Evolutionary conservation across 1,140 invertebrate species (phyloP).

Genomic region (Phymorhynchus buccinoides): DNA sequence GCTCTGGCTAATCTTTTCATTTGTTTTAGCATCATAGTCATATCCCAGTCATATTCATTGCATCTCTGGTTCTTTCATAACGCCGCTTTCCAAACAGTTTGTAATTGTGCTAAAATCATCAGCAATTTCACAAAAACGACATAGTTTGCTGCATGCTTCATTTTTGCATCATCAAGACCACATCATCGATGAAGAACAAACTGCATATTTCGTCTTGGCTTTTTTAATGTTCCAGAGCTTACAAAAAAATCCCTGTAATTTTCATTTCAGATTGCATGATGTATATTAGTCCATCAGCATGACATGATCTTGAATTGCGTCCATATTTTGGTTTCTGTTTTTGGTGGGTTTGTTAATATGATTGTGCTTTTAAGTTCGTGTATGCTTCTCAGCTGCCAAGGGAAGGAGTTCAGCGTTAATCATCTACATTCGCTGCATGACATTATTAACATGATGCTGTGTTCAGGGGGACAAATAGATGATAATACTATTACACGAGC

Average conservation of each 20-base stretch:
- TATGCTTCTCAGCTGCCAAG: not conserved
- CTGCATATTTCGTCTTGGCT: not conserved
- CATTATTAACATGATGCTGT: not conserved
- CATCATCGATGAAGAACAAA: not conserved
- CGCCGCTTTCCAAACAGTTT: no score
- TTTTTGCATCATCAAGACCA: not conserved
- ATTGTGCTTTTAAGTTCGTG: not conserved
- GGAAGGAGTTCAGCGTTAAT: not conserved
- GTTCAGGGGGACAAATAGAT: not conserved
- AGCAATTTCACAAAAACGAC: not conserved
- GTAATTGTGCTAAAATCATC: not conserved
- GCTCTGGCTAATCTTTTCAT: no score
- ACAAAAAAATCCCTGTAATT: not conserved
- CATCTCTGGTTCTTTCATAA: no score
- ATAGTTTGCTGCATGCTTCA: not conserved
- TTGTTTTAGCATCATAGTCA: no score
- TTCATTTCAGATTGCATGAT: constrained; percentile 1
- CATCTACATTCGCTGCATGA: not conserved
- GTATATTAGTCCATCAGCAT: constrained; percentile 9
- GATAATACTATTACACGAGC: not conserved
- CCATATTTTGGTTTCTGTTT: not conserved
- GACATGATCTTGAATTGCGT: constrained; percentile 20
- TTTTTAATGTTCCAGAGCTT: not conserved
- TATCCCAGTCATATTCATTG: no score
- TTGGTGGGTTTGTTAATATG: not conserved